These are phyloP conservation scores for Paratrypauchen microcephalus DNA, from an alignment of 2,797 vertebrate species.

Conservation along the genomic window DNA sequence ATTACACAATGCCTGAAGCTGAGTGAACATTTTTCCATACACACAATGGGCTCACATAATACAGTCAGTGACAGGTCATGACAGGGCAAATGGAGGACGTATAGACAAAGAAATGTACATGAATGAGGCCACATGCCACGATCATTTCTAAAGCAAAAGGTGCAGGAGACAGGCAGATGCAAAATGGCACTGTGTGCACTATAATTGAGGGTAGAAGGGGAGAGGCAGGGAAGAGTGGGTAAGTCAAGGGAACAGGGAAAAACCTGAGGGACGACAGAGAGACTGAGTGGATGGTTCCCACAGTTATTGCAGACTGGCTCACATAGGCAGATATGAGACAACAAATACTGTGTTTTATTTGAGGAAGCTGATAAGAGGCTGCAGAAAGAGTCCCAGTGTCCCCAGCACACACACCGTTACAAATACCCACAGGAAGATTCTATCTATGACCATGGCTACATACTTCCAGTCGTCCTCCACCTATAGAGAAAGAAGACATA, in stretches of 20 bases:
- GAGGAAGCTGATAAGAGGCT: slow-evolving; percentile 82
- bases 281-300: slow-evolving; percentile 30
- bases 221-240: slow-evolving; percentile 25
- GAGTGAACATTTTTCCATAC: slow-evolving; percentile 14
- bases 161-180: slow-evolving; percentile 5
- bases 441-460: slow-evolving; percentile 82
- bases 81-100: slow-evolving; percentile 16
- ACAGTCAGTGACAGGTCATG: slow-evolving; percentile 22
- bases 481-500: slow-evolving; percentile 49
- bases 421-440: slow-evolving; percentile 94
- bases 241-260: slow-evolving; percentile 31
- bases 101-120: slow-evolving; percentile 3
- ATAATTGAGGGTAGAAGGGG: slow-evolving; percentile 12
- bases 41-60: slow-evolving; percentile 2
- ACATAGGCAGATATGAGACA: slow-evolving; percentile 23
- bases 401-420: slow-evolving; percentile 87
- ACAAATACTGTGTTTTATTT: slow-evolving; percentile 47
- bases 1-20: slow-evolving; percentile 18
- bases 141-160: slow-evolving; percentile 21
- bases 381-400: slow-evolving; percentile 86
- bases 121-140: slow-evolving; percentile 15
- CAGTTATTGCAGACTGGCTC: slow-evolving; percentile 24
- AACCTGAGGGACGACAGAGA: slow-evolving; percentile 29
- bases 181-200: slow-evolving; percentile 24
- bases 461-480: slow-evolving; percentile 95